phyloP scores from a whole-genome alignment of 2,888 invertebrate species.

The Drosophila conformis region DNA sequence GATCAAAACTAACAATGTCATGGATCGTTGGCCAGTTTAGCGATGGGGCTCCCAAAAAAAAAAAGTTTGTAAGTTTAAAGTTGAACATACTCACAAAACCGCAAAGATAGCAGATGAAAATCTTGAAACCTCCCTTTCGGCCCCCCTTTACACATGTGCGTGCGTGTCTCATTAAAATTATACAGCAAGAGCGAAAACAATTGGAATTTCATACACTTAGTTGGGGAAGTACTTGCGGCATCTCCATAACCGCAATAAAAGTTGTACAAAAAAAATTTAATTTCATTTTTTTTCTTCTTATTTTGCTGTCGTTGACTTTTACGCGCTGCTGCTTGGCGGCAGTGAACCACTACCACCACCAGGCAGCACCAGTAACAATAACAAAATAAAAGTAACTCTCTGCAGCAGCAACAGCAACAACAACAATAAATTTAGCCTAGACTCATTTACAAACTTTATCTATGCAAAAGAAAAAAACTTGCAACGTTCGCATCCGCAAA shows the following conservation, averaged over 20 bases:
- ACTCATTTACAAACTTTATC: constrained; percentile 68
- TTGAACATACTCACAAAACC: constrained; percentile 49
- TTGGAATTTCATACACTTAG: constrained; percentile 10
- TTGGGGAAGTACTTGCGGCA: constrained; percentile 27
- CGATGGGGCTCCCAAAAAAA: constrained; percentile 9
- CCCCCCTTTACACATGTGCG: constrained; percentile 24
- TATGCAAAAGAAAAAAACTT: constrained; percentile 62
- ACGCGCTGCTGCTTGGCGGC: constrained; percentile 70
- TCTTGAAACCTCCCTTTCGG: background rate
- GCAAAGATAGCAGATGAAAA: constrained; percentile 30
- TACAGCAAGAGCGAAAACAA: constrained; percentile 37
- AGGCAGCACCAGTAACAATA: constrained; percentile 23
- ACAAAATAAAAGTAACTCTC: constrained; percentile 33
- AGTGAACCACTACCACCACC: constrained; percentile 47
- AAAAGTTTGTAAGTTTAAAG: constrained; percentile 63
- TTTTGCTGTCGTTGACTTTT: constrained; percentile 79
- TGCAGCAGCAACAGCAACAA: constrained; percentile 38
- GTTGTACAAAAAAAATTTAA: constrained; percentile 55
- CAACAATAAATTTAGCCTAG: constrained; percentile 43
- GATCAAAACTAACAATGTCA: constrained; percentile 40
- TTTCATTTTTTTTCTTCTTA: constrained; percentile 71
- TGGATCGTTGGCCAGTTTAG: constrained; percentile 44
- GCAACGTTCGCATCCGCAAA: constrained; percentile 48
- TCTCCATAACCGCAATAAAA: constrained; percentile 66
- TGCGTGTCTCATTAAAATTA: constrained; percentile 68